These are phyloP conservation scores for Acrobasis repandana DNA, from an alignment of 2,888 invertebrate genomes.

Conservation along the genomic window DNA sequence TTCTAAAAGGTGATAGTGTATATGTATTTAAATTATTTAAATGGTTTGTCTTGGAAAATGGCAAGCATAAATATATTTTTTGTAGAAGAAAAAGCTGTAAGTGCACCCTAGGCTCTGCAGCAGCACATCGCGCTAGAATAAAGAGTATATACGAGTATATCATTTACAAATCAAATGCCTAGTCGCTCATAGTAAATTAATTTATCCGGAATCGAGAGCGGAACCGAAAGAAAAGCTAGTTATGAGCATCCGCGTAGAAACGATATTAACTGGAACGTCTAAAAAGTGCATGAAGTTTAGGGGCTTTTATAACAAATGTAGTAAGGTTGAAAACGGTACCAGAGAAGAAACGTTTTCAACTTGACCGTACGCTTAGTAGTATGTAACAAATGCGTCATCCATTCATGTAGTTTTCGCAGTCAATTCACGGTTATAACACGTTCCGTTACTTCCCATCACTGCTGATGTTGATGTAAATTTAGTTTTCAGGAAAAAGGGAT, in stretches of 20 bases:
- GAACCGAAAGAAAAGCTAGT: constrained; percentile 19
- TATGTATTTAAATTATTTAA: too few relatives aligned
- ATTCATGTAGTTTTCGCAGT: constrained; percentile 39
- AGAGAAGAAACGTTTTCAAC: constrained; percentile 15
- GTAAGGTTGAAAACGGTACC: constrained; percentile 18
- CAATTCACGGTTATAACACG: constrained; percentile 13
- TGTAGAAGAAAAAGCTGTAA: too few relatives aligned
- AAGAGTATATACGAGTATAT: too few relatives aligned
- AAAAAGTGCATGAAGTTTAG: not conserved
- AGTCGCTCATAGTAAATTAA: constrained; percentile 2
- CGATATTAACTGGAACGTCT: constrained; percentile 25
- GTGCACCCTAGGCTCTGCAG: too few relatives aligned
- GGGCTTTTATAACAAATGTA: not conserved
- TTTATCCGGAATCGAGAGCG: constrained; percentile 11
- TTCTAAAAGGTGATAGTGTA: too few relatives aligned
- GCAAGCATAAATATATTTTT: too few relatives aligned
- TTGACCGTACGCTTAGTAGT: constrained; percentile 30
- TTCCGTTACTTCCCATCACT: constrained; percentile 4
- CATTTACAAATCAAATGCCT: not conserved
- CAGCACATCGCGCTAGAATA: too few relatives aligned
- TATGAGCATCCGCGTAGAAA: constrained; percentile 42
- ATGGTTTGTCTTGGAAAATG: too few relatives aligned
- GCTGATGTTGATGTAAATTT: not conserved
- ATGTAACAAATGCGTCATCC: constrained; percentile 34
- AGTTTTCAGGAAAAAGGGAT: too few relatives aligned